Percentiles rank a stretch among this genome's conserved stretches.
These are phyloP conservation scores for Zoanthus solanderi DNA, from an alignment of 92 coral and sea anemone genomes.

Conservation along the genomic window DNA sequence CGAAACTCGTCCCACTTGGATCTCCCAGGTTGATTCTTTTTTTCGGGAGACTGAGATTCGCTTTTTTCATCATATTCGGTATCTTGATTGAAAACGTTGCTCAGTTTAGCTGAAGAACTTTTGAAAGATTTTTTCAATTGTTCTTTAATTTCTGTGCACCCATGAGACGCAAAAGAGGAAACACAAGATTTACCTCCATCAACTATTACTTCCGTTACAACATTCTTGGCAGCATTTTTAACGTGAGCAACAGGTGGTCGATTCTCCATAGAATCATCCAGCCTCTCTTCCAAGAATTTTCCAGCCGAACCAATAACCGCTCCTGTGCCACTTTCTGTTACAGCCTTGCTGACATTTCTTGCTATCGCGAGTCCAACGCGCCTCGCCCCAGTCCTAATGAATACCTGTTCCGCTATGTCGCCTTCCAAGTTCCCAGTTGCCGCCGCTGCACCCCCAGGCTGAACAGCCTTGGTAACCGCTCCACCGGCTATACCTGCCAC, in stretches of 20 bases:
- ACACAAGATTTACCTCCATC: background rate
- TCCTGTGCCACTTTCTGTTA: constrained; percentile 41
- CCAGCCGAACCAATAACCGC: constrained; percentile 14
- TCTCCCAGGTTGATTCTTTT: background rate
- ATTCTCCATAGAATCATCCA: constrained; percentile 61
- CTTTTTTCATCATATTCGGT: background rate
- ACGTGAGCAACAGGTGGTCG: constrained; percentile 50
- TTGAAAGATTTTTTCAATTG: background rate
- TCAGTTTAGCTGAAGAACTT: background rate
- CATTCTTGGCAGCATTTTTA: constrained; percentile 13
- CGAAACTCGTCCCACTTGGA: background rate
- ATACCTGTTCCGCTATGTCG: constrained; percentile 36
- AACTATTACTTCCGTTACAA: background rate
- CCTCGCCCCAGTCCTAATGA: constrained; percentile 26
- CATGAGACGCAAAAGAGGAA: constrained; percentile 9
- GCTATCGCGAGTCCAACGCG: constrained; percentile 19
- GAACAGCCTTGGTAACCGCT: constrained; percentile 45
- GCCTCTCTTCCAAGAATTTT: constrained; percentile 56
- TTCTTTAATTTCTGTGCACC: constrained; percentile 2
- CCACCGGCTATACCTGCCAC: constrained; percentile 40
- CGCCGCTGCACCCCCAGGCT: background rate
- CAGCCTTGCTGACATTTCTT: constrained; percentile 8
- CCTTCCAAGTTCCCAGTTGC: constrained; percentile 49
- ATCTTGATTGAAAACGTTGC: background rate
- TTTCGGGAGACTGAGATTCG: background rate